Evolutionary conservation across 35 echinoderm and acorn worm genomes (phyloP), one percentile per base, ranked within the genome.

Genomic region (Diadema setosum): DNA sequence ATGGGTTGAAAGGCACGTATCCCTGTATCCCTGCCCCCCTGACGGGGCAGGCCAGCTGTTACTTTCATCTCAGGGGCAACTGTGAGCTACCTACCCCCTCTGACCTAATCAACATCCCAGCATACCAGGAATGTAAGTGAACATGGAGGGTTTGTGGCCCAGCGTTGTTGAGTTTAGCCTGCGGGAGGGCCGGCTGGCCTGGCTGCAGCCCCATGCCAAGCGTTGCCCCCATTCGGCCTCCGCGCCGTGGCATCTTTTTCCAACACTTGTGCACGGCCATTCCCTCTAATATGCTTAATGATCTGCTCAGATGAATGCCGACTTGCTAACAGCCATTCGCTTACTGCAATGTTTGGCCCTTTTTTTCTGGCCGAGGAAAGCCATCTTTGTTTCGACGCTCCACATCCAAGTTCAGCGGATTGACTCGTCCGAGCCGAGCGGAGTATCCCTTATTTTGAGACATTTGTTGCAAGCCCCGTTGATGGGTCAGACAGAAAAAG

Each of bases 61-160:
- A 41, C 73, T 78, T 41, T 78, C 73, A 41, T 36, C 24, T 67
- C 63, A 67, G 63, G 73, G 73, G 35, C 37, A 78, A 44, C 34
- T 78, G 73, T 35, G 5, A 42, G 21, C 73, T 39, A 40, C 36
- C 73, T 40, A 34, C 69, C 34, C 44, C 40, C n/a, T 6, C 9
- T 78, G 73, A 78, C 73, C 73, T 78, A 78, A 67, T 34, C 73
- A 78, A 78, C 73, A 78, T 43, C 73, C 23, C 73, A 21, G 40
- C 73, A 78, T 78, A 42, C 73, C 73, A 44, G 35, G 40, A 41
- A 78, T 78, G 73, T 41, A 78, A 78, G 24, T 78, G 73, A 78
- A 78, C 73, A 78, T 78, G 73, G 73, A 41, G 73, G 39, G 73
- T 78, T 36, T 15, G 34, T 20, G 73, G 33, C 73, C n/a, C 40